A percentile compares a stretch with the other conserved stretches of the same genome.
Conservation (phyloP, 2,797 vertebrate species). For the Sebastes nivosus region DNA sequence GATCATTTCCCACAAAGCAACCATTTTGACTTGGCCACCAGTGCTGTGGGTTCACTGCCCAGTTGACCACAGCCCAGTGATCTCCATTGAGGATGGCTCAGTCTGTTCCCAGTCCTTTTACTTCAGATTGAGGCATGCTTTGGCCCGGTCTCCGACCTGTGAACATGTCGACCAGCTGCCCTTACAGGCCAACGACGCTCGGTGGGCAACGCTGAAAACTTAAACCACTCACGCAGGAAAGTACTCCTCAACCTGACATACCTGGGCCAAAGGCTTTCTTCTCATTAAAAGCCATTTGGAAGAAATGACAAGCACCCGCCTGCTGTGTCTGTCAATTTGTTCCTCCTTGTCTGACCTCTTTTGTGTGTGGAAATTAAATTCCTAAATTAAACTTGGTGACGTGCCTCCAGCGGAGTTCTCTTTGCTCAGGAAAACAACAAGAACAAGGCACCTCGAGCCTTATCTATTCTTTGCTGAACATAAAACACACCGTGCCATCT, state of each 20-base stretch:
- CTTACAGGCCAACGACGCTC: constrained; percentile 22
- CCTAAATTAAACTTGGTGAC: constrained; percentile 79
- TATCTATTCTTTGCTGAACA: constrained; percentile 60
- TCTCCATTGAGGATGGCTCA: constrained; percentile 42
- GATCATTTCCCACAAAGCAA: constrained; percentile 58
- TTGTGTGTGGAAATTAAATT: constrained; percentile 83
- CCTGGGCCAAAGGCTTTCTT: constrained; percentile 62
- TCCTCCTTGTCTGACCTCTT: constrained; percentile 77
- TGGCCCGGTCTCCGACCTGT: constrained; percentile 40
- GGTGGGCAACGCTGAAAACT: constrained; percentile 27
- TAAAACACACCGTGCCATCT: constrained; percentile 62
- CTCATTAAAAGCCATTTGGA: constrained; percentile 71
- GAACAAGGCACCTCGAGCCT: constrained; percentile 56
- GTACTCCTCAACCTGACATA: constrained; percentile 57
- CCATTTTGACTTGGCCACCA: constrained; percentile 42
- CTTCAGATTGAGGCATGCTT: constrained; percentile 66
- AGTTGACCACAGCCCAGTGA: constrained; percentile 59
- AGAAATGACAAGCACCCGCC: constrained; percentile 67
- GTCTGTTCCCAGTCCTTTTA: constrained; percentile 67
- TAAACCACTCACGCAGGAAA: constrained; percentile 39
- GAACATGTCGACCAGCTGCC: constrained; percentile 48
- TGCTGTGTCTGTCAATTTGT: constrained; percentile 73
- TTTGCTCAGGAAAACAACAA: constrained; percentile 65
- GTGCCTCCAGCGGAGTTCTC: constrained; percentile 66
- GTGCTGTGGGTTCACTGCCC: constrained; percentile 47